phyloP scores from a whole-genome alignment of 2,797 vertebrate species.

The Neomorphus geoffroyi region DNA sequence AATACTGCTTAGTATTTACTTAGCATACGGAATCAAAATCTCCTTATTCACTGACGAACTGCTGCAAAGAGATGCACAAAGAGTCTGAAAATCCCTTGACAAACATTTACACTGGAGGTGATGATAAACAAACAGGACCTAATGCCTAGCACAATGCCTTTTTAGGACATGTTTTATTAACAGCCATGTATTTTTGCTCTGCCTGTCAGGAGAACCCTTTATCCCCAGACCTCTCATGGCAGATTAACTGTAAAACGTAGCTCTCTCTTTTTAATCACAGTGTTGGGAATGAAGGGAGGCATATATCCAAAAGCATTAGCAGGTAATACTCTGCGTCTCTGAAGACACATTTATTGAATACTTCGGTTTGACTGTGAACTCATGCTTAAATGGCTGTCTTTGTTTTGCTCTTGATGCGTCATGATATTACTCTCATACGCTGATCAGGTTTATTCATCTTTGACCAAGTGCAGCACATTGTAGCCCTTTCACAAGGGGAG shows the following conservation, averaged over 20 bases:
- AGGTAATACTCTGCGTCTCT: slow-evolving; percentile 1
- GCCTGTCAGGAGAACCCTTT: slow-evolving; percentile 30
- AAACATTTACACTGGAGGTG: slow-evolving; percentile 18
- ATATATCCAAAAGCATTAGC: slow-evolving; percentile 25
- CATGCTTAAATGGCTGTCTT: neutral
- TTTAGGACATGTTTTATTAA: slow-evolving; percentile 34
- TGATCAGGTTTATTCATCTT: neutral
- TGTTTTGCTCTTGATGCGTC: neutral
- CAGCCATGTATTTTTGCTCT: slow-evolving; percentile 32
- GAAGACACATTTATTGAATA: slow-evolving; percentile 4
- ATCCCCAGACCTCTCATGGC: slow-evolving; percentile 2
- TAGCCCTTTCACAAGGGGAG: neutral
- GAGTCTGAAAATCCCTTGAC: neutral
- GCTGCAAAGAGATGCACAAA: neutral
- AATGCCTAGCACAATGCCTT: slow-evolving; percentile 1
- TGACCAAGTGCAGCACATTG: neutral
- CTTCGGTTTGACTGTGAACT: neutral
- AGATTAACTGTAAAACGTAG: slow-evolving; percentile 24
- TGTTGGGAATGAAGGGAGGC: neutral
- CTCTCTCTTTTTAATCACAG: slow-evolving; percentile 38
- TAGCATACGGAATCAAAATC: neutral
- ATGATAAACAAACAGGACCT: slow-evolving; percentile 25
- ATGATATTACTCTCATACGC: neutral
- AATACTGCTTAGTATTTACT: neutral
- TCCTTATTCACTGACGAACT: neutral